These are phyloP conservation scores for Coregonus sp. DNA, from an alignment of 2,797 vertebrate species.

Conservation along the genomic window DNA sequence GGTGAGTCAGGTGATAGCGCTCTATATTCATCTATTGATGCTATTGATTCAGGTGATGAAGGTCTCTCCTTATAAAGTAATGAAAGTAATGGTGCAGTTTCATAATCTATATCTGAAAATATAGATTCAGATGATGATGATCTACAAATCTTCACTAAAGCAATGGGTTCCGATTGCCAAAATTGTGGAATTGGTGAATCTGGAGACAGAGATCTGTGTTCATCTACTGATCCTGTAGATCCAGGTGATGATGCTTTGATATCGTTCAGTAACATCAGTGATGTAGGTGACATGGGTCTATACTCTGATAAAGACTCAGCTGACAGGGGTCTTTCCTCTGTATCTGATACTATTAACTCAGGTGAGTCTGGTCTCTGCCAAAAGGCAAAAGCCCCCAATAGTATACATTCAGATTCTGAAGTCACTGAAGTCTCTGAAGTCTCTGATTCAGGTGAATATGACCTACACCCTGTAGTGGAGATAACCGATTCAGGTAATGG, in stretches of 20 bases:
- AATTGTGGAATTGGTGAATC: not conserved
- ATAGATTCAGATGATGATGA: slow-evolving; percentile 30
- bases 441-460: slow-evolving; percentile 17
- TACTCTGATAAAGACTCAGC: not conserved
- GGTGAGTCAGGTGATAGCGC: slow-evolving; percentile 18
- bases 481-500: slow-evolving; percentile 17
- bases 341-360: slow-evolving; percentile 38
- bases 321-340: slow-evolving; percentile 4
- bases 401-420: not conserved
- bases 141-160: slow-evolving; percentile 19
- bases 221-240: slow-evolving; percentile 23
- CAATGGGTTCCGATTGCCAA: slow-evolving; percentile 16
- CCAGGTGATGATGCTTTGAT: slow-evolving; percentile 60
- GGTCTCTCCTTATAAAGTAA: slow-evolving; percentile 15
- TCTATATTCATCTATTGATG: slow-evolving; percentile 15
- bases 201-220: slow-evolving; percentile 23
- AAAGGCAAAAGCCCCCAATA: slow-evolving; percentile 25
- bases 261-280: slow-evolving; percentile 53
- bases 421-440: slow-evolving; percentile 28
- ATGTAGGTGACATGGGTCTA: slow-evolving; percentile 53
- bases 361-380: slow-evolving; percentile 39
- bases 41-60: slow-evolving; percentile 33
- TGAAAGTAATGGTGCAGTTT: slow-evolving; percentile 11
- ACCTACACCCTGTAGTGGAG: slow-evolving; percentile 18
- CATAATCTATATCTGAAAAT: not conserved